Evolutionary conservation across 2,113 vertebrate genomes (phyloP).

Genomic region (Vombatus ursinus): DNA sequence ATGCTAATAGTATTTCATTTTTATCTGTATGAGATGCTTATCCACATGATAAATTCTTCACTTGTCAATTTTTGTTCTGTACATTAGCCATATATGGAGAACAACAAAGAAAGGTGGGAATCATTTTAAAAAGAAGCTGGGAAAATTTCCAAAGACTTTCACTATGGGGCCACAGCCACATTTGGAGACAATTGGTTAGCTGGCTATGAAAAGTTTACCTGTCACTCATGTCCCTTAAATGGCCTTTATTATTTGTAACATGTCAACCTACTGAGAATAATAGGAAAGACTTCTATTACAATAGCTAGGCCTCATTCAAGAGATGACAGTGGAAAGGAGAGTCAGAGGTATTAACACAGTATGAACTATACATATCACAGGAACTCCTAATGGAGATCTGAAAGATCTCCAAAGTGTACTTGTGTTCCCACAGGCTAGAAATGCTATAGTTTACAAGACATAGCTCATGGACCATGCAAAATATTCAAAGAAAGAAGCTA

Average conservation of each 20-base stretch:
- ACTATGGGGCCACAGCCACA: background rate
- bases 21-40: background rate
- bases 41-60: slow-evolving; percentile 25
- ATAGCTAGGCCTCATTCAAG: background rate
- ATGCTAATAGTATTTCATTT: background rate
- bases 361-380: background rate
- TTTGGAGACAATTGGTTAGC: background rate
- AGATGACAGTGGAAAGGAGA: background rate
- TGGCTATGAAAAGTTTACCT: background rate
- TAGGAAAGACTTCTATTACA: background rate
- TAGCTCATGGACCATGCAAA: slow-evolving; percentile 2
- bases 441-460: background rate
- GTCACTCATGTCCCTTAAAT: background rate
- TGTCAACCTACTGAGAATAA: background rate
- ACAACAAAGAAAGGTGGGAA: slow-evolving; percentile 7
- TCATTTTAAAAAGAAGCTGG: background rate
- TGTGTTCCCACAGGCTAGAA: background rate
- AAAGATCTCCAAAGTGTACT: background rate
- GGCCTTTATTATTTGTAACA: slow-evolving; percentile 19
- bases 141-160: background rate
- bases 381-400: background rate
- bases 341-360: slow-evolving; percentile 28
- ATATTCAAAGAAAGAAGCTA: background rate
- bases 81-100: background rate
- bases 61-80: background rate